phyloP scores from a whole-genome alignment of 2,113 vertebrate genomes.

The Pteruthius melanotis region DNA sequence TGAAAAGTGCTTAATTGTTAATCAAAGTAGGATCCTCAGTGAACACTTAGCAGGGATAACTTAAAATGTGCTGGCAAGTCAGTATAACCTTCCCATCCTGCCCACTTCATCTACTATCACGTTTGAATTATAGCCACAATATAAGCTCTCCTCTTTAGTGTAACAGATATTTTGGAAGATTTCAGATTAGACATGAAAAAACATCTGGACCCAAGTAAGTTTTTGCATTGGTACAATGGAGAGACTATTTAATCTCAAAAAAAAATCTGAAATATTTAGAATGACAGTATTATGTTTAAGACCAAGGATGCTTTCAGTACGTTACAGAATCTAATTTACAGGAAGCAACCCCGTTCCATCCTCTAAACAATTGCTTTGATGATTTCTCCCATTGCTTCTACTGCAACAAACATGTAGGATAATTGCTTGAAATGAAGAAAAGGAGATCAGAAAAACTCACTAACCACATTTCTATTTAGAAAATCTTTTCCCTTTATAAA shows the following conservation, averaged over 20 bases:
- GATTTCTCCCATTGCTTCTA: background rate
- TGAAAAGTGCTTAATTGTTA: background rate
- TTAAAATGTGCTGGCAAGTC: background rate
- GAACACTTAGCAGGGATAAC: background rate
- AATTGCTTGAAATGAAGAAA: background rate
- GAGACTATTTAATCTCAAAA: background rate
- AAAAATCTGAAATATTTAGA: background rate
- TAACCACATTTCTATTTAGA: background rate
- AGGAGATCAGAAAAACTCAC: background rate
- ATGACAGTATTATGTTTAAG: background rate
- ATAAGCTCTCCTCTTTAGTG: background rate
- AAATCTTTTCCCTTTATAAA: background rate
- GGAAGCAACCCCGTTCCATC: background rate
- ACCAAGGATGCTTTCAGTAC: background rate
- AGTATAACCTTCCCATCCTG: background rate
- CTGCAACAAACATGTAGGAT: background rate
- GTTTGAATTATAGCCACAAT: background rate
- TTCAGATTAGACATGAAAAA: background rate
- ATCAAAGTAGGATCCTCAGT: background rate
- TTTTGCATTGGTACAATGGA: background rate
- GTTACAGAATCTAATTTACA: background rate
- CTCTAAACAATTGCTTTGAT: background rate
- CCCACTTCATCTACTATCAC: background rate
- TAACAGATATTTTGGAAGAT: background rate
- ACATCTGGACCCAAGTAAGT: background rate